phyloP scores from a whole-genome alignment of 2,113 vertebrate species.

The Charina bottae region DNA sequence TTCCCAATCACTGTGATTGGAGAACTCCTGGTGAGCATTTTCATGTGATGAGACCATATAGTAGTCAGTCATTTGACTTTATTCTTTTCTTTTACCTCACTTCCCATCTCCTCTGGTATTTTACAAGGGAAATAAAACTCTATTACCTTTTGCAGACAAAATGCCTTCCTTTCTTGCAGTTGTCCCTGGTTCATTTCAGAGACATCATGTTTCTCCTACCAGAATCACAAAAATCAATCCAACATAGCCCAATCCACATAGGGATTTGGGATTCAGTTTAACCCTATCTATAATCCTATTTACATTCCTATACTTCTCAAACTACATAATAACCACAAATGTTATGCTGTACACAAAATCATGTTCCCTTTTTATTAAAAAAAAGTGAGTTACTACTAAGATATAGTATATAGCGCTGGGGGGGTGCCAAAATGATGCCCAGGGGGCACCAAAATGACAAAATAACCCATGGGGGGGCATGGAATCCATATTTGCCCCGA shows the following conservation, averaged over 20 bases:
- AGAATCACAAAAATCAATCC: not conserved
- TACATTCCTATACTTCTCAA: not conserved
- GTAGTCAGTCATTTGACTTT: not conserved
- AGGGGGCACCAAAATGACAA: too few relatives aligned
- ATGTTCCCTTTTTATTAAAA: not conserved
- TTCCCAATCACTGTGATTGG: too few relatives aligned
- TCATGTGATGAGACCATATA: not conserved
- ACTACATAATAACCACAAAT: not conserved
- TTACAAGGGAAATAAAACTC: not conserved
- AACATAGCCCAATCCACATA: not conserved
- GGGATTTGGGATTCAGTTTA: not conserved
- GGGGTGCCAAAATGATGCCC: too few relatives aligned
- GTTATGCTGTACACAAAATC: not conserved
- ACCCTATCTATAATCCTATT: not conserved
- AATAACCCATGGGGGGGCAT: too few relatives aligned
- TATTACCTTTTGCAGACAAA: not conserved
- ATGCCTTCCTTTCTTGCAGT: not conserved
- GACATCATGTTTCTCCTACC: not conserved
- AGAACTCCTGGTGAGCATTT: not conserved
- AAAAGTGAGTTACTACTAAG: not conserved
- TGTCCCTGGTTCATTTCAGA: not conserved
- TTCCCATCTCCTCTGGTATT: not conserved
- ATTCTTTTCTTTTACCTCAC: not conserved
- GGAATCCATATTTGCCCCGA: too few relatives aligned
- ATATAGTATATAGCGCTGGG: too few relatives aligned